Percentiles rank a stretch among this genome's conserved stretches.
phyloP scores from a whole-genome alignment of 2,888 invertebrate species.

The Zaprionus lineosus region DNA sequence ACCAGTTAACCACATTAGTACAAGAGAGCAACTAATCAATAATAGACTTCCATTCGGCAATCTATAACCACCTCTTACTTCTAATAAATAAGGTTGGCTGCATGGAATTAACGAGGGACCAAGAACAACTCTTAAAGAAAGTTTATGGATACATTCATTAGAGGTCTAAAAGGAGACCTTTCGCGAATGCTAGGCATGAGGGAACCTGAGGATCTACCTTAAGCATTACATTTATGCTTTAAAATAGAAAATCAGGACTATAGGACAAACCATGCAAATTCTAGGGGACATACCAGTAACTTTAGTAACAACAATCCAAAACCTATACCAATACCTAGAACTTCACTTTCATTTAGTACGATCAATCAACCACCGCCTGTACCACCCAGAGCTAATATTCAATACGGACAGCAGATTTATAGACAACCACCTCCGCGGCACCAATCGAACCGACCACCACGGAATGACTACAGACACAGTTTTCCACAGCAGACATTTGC shows the following conservation, averaged over 20 bases:
- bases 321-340: no score
- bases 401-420: no score
- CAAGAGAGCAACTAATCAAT: background rate
- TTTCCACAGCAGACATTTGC: no score
- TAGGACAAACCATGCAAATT: background rate
- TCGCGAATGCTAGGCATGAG: background rate
- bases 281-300: background rate
- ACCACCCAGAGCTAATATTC: no score
- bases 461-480: no score
- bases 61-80: background rate
- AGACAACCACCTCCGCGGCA: no score
- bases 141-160: conserved; percentile 1
- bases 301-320: no score
- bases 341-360: no score
- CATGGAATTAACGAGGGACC: background rate
- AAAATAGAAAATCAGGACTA: background rate
- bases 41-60: background rate
- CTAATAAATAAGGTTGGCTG: conserved; percentile 6
- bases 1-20: background rate
- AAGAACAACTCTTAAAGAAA: conserved; percentile 2
- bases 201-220: background rate
- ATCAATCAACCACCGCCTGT: no score
- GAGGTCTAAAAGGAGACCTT: conserved; percentile 1
- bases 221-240: background rate
- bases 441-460: no score